Evolutionary conservation across 2,113 vertebrate genomes (phyloP), one percentile per base, ranked within the genome.

Genomic region (Egretta garzetta): DNA sequence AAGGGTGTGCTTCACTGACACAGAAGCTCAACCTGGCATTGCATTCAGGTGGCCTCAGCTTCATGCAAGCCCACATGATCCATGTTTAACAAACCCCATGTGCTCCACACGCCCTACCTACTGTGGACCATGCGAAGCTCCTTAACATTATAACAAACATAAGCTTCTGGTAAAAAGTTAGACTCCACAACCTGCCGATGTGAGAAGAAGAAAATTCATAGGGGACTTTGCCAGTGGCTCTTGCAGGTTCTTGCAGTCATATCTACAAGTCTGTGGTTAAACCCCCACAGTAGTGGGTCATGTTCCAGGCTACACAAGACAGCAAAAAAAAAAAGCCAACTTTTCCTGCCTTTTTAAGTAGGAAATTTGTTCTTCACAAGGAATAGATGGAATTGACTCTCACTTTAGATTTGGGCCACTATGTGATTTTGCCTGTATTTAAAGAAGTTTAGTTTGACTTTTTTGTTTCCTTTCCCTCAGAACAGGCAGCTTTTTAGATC

Each of bases 91-190:
- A 80, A 58, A 80, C 89, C 6, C 1, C 1, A 0, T 9, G 55
- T 56, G 37, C 37, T 72, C 17, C 22, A 41, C n/a, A 8, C 6
- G 4, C 22, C n/a, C 37, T 50, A 1, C 2, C 0, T 76, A 5
- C 6, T 59, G 49, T 50, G 39, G 43, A 45, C 59, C 53, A 18
- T 6, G 11, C 1, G 0, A 76, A 68, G 24, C 26, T 76, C 83
- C 62, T 53, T 22, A 26, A n/a, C 0, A 0, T 59, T 89, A 8
- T 26, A 35, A 24, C 43, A 79, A 50, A 39, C 21, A 5, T 17
- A 53, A 68, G 23, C 24, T 68, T 63, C 14, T 72, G 53, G 26
- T 27, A 20, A 55, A 37, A 67, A 35, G 23, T 74, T 55, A 37
- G 75, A 70, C 23, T 52, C 33, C 26, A 70, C 39, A 81, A 35